These are phyloP conservation scores for Porites evermanni DNA, from an alignment of 92 coral and sea anemone species.

Conservation along the genomic window DNA sequence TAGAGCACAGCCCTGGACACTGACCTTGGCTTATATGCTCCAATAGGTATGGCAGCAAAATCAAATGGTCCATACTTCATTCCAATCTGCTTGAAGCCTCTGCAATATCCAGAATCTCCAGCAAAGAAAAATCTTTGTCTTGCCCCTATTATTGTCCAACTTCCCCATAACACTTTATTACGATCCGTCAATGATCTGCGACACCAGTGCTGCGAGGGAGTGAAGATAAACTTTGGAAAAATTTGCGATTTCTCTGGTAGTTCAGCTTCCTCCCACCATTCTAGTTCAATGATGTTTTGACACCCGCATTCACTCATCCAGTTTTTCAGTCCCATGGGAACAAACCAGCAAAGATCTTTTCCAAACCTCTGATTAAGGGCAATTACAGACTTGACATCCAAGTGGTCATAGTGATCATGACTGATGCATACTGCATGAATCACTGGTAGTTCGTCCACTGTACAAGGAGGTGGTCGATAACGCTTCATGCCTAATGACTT, in stretches of 20 bases:
- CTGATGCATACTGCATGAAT: constrained; percentile 92
- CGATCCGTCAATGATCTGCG: constrained; percentile 77
- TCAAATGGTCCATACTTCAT: constrained; percentile 90
- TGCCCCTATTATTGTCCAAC: constrained; percentile 85
- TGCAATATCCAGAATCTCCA: constrained; percentile 90
- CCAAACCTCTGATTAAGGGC: constrained; percentile 73
- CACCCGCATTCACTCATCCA: constrained; percentile 82
- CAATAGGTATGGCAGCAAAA: constrained; percentile 91
- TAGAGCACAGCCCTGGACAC: background rate
- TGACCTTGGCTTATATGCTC: constrained; percentile 95
- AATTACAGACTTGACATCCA: constrained; percentile 72
- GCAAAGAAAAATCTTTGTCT: constrained; percentile 80
- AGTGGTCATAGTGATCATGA: constrained; percentile 91
- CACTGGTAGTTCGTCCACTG: constrained; percentile 73
- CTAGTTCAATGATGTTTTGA: constrained; percentile 79
- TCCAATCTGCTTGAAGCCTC: constrained; percentile 87
- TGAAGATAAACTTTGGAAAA: constrained; percentile 70
- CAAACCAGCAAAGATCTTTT: constrained; percentile 76
- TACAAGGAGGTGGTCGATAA: constrained; percentile 89
- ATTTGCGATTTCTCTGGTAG: constrained; percentile 30
- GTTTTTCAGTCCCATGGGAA: constrained; percentile 81
- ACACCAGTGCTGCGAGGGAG: constrained; percentile 95
- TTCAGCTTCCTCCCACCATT: constrained; percentile 86
- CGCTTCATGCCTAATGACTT: constrained; percentile 72
- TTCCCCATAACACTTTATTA: constrained; percentile 95